Evolutionary conservation across 2,797 vertebrate species (phyloP).

Genomic region (Pangasius sanitwongsei): DNA sequence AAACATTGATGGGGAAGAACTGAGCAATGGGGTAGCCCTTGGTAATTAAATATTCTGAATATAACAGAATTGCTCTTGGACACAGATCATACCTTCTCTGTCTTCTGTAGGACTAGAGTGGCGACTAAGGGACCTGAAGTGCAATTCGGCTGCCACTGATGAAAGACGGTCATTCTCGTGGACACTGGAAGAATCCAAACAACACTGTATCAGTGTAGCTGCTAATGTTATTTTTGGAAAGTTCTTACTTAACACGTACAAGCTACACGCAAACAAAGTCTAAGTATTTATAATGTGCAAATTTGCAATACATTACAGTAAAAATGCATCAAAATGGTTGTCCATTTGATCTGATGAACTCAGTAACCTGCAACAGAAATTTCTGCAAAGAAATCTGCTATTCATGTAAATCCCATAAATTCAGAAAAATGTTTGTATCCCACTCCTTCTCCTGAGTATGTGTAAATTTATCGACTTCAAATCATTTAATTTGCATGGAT

Average conservation of each 20-base stretch:
- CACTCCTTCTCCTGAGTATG: too few relatives aligned
- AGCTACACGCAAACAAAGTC: not conserved
- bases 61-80: not conserved
- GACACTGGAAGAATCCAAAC: slow-evolving; percentile 68
- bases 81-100: slow-evolving; percentile 81
- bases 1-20: not conserved
- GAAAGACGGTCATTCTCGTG: slow-evolving; percentile 95
- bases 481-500: too few relatives aligned
- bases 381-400: not conserved
- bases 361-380: not conserved
- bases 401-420: not conserved
- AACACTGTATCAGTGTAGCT: not conserved
- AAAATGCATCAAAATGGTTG: not conserved
- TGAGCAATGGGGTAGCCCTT: not conserved
- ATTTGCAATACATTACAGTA: not conserved
- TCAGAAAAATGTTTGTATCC: not conserved
- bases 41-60: not conserved
- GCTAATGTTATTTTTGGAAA: not conserved
- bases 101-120: slow-evolving; percentile 98
- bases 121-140: slow-evolving; percentile 95
- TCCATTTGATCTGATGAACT: not conserved
- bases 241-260: not conserved
- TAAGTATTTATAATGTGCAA: not conserved
- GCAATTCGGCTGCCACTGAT: slow-evolving; percentile 89
- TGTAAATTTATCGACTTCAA: too few relatives aligned